A percentile compares a stretch with the other conserved stretches of the same genome.
Conservation (phyloP, 2,797 vertebrate species). For the Lacerta bilineata region DNA sequence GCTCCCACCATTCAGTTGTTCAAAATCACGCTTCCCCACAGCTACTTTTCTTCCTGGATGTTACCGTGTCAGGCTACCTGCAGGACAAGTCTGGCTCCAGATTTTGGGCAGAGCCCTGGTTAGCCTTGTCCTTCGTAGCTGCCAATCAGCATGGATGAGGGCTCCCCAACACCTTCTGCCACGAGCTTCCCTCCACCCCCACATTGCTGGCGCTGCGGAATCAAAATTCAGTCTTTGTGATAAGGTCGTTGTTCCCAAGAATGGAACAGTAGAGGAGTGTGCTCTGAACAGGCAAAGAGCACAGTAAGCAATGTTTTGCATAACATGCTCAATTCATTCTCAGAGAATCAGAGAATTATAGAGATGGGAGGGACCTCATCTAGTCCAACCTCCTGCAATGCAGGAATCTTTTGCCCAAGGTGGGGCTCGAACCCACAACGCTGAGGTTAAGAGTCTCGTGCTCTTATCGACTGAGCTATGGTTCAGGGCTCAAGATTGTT, state of each 20-base stretch:
- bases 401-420: too few species aligned
- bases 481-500: neutral
- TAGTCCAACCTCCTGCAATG: too few species aligned
- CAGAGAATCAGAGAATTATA: neutral
- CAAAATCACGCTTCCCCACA: neutral
- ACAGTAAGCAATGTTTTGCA: neutral
- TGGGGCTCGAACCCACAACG: too few species aligned
- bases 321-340: neutral
- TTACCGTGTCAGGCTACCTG: neutral
- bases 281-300: neutral
- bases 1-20: neutral
- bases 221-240: neutral
- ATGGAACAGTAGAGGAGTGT: neutral
- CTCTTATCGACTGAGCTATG: too few species aligned
- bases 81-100: neutral
- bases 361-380: too few species aligned
- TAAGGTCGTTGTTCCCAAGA: neutral
- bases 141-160: too few species aligned
- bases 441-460: too few species aligned
- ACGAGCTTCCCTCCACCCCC: too few species aligned
- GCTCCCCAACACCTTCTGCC: too few species aligned
- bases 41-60: neutral
- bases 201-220: too few species aligned
- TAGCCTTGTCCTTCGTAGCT: too few species aligned
- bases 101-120: neutral